These are phyloP conservation scores for Epinephelus lanceolatus DNA, from an alignment of 2,113 vertebrate species.

Conservation along the genomic window DNA sequence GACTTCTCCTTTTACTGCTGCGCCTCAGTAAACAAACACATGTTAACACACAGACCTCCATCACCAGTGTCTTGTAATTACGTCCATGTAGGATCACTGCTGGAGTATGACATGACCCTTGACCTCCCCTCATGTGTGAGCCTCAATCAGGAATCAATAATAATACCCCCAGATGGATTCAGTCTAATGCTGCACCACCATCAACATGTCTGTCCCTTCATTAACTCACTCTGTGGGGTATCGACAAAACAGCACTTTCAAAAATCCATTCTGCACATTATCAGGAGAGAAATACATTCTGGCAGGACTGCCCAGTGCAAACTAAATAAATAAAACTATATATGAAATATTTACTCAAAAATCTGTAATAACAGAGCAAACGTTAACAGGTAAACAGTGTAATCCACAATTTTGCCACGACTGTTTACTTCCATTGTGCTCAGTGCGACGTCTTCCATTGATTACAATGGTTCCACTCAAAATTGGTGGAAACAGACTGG, in stretches of 20 bases:
- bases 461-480: too few species aligned
- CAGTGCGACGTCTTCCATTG: too few species aligned
- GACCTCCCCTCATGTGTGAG: background rate
- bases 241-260: constrained; percentile 13
- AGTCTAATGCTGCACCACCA: constrained; percentile 7
- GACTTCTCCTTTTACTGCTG: background rate
- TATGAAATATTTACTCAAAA: background rate
- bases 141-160: constrained; percentile 29
- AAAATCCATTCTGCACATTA: constrained; percentile 49
- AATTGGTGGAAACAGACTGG: too few species aligned
- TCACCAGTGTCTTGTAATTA: constrained; percentile 12
- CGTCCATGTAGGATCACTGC: constrained; percentile 10
- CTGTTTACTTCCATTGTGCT: too few species aligned
- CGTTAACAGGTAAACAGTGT: too few species aligned
- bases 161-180: constrained; percentile 33
- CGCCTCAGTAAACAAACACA: background rate
- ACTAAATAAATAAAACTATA: background rate
- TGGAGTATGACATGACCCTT: constrained; percentile 11
- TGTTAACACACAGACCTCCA: background rate
- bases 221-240: background rate
- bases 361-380: too few species aligned
- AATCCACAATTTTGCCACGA: too few species aligned
- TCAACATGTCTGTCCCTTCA: constrained; percentile 12
- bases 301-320: background rate
- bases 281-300: background rate